phyloP scores from a whole-genome alignment of 2,888 invertebrate species.

The Sepiola atlantica region DNA sequence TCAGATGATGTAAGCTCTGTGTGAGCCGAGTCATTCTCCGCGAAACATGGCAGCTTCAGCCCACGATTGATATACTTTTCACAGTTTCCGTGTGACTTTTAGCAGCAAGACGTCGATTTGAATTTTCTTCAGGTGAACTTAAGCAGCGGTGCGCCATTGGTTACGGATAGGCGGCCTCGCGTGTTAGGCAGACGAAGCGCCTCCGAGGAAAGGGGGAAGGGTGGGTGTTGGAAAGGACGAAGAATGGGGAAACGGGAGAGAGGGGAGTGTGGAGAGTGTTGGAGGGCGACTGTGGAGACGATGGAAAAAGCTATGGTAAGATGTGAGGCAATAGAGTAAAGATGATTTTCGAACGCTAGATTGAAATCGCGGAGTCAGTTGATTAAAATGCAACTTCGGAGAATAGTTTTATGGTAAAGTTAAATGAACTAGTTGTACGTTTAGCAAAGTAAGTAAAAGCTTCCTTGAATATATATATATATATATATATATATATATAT shows the following conservation, averaged over 20 bases:
- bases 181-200: not conserved
- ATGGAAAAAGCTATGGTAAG: too few species aligned
- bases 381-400: not conserved
- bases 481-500: too few species aligned
- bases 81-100: constrained; percentile 41
- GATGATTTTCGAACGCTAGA: too few species aligned
- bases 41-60: constrained; percentile 13
- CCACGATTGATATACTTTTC: constrained; percentile 42
- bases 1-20: constrained; percentile 38
- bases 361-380: not conserved
- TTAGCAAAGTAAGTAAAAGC: too few species aligned
- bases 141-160: not conserved
- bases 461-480: too few species aligned
- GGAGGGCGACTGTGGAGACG: too few species aligned
- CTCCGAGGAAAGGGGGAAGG: not conserved
- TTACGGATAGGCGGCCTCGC: not conserved
- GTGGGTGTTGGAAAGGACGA: not conserved
- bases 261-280: too few species aligned
- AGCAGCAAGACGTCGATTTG: constrained; percentile 33
- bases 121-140: constrained; percentile 39
- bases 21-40: not conserved
- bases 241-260: not conserved
- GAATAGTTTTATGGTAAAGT: not conserved
- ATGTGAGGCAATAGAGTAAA: too few species aligned
- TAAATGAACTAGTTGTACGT: too few species aligned